phyloP scores from a whole-genome alignment of 2,113 vertebrate species.

The Marcusenius ussheri region DNA sequence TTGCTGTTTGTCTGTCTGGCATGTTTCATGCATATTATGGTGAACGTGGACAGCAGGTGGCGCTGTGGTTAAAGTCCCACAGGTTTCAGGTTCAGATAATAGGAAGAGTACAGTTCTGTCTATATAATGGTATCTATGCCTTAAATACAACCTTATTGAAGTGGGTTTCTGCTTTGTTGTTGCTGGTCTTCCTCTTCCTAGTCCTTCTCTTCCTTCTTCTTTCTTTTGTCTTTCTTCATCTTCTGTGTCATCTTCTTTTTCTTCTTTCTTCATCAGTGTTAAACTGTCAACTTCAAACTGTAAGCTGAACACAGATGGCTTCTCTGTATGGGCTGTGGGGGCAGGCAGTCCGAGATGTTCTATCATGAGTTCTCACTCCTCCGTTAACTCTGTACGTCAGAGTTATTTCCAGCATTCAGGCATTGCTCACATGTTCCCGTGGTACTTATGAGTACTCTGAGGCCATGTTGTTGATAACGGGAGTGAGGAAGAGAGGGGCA shows the following conservation, averaged over 20 bases:
- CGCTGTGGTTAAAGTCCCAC: neutral
- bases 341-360: neutral
- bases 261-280: neutral
- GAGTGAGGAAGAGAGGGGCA: neutral
- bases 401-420: conserved; percentile 29
- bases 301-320: neutral
- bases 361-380: conserved; percentile 11
- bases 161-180: neutral
- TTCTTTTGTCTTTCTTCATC: neutral
- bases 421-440: conserved; percentile 6
- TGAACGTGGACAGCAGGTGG: neutral
- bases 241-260: neutral
- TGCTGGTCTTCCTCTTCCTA: neutral
- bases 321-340: neutral
- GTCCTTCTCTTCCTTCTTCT: neutral
- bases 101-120: neutral
- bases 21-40: neutral
- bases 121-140: neutral
- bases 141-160: neutral
- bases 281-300: neutral
- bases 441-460: neutral
- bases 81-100: neutral
- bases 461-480: neutral
- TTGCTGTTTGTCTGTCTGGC: neutral
- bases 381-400: conserved; percentile 28